Conservation (phyloP, 2,113 vertebrate species). For the Fregetta grallaria region DNA sequence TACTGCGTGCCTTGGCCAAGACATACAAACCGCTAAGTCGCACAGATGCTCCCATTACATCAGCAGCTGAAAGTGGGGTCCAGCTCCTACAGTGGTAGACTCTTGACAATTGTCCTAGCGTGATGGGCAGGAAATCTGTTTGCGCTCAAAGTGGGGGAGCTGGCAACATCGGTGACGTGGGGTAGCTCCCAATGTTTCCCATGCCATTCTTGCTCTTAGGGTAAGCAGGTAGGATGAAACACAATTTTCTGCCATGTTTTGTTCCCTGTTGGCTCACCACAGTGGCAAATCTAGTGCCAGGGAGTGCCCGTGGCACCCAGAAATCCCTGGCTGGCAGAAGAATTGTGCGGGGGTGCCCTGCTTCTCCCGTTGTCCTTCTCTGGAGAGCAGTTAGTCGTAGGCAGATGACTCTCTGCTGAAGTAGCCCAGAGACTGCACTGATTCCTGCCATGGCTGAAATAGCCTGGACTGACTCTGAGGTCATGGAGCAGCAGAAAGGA, state of each 20-base stretch:
- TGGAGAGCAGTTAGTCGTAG: neutral
- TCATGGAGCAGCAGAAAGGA: neutral
- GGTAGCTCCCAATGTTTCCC: neutral
- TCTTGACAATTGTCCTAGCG: neutral
- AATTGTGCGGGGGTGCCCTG: neutral
- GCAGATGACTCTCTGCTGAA: neutral
- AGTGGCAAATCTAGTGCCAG: neutral
- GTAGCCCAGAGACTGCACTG: neutral
- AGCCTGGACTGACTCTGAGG: neutral
- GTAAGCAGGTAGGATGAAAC: neutral
- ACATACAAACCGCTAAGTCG: accelerated
- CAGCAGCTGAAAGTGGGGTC: neutral
- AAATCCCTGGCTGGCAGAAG: neutral
- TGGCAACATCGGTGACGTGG: neutral
- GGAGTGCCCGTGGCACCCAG: neutral
- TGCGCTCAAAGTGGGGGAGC: neutral
- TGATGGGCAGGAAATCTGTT: neutral
- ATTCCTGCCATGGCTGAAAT: neutral
- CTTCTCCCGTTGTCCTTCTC: neutral
- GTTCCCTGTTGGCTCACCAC: neutral
- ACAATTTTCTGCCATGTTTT: neutral
- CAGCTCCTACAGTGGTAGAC: neutral
- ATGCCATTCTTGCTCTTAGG: neutral
- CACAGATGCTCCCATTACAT: neutral
- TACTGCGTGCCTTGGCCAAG: neutral